Base-by-base conservation (phyloP, 2,113 vertebrate species). In the Scatophagus argus region DNA sequence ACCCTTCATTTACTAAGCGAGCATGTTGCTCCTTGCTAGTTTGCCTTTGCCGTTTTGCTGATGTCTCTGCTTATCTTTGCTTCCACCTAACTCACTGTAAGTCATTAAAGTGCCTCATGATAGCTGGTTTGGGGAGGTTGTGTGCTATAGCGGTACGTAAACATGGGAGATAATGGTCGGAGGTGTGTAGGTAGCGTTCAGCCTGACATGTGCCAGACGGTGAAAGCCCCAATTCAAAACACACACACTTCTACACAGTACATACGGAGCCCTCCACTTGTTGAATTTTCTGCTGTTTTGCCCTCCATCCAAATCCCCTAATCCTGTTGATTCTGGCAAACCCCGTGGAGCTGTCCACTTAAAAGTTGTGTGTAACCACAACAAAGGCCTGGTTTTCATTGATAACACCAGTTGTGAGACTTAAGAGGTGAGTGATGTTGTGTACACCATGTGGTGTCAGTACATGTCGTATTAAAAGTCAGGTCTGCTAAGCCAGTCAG, bases 281-380 rank as follows among this genome's bases (percentile, higher is more conserved):
- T 39, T 78, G 44, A 54, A 64, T 74, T 80, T 86, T 79, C 59
- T 46, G 23, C 66, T 77, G 80, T 89, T 88, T 85, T 82, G 62
- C 64, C 72, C 68, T 79, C 49, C 39, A 27, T 74, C 61, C 61
- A 60, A 88, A 83, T 73, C 74, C 43, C 21, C 58, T 91, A 88
- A 90, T 91, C 77, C 83, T 87, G 83, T 88, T 92, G 74, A 84
- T 89, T 87, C 36, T 73, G 43, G 29, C 58, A 76, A 77, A 70
- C 13, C 17, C 27, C 1, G 55, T 44, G 47, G 67, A 77, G 72
- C 62, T 34, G 68, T 79, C 73, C 85, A 86, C 81, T 91, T 74
- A 34, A 73, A 75, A 9, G 23, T 71, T 85, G 54, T 85, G 71
- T 85, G 49, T 29, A 82, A 86, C 60, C 52, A 75, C 79, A 90